Evolutionary conservation across 2,888 invertebrate genomes (phyloP).

Genomic region (Charanyca ferruginea): DNA sequence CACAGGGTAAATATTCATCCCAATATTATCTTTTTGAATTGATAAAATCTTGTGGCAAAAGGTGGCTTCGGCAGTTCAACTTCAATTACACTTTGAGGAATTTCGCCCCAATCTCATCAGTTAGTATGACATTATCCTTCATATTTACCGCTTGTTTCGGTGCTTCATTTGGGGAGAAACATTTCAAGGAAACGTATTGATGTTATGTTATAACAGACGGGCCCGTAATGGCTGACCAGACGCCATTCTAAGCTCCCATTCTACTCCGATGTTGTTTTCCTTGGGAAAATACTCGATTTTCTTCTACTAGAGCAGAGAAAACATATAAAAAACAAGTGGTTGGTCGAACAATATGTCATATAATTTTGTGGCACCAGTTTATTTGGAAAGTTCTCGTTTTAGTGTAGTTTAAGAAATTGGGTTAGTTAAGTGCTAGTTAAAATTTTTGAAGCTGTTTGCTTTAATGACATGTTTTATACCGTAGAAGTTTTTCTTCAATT

Average conservation of each 20-base stretch:
- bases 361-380: conserved; percentile 60
- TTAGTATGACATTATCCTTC: conserved; percentile 31
- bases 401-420: conserved; percentile 57
- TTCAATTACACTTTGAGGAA: conserved; percentile 20
- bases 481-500: conserved; percentile 16
- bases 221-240: conserved; percentile 64
- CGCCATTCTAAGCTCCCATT: conserved; percentile 63
- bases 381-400: conserved; percentile 45
- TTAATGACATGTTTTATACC: conserved; percentile 26
- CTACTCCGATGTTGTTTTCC: conserved; percentile 61
- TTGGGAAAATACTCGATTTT: conserved; percentile 48
- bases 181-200: conserved; percentile 60
- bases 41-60: conserved; percentile 6
- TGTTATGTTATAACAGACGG: conserved; percentile 62
- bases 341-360: conserved; percentile 60
- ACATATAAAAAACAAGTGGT: conserved; percentile 62
- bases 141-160: conserved; percentile 49
- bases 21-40: conserved; percentile 2
- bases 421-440: conserved; percentile 43
- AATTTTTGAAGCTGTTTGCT: conserved; percentile 39
- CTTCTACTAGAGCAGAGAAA: conserved; percentile 45
- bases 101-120: conserved; percentile 38
- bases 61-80: not conserved
- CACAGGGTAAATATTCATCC: too few relatives aligned
- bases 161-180: conserved; percentile 48